A percentile compares a stretch with the other conserved stretches of the same genome.
phyloP scores from a whole-genome alignment of 1,140 invertebrate species.

The Drosophila watanabei region DNA sequence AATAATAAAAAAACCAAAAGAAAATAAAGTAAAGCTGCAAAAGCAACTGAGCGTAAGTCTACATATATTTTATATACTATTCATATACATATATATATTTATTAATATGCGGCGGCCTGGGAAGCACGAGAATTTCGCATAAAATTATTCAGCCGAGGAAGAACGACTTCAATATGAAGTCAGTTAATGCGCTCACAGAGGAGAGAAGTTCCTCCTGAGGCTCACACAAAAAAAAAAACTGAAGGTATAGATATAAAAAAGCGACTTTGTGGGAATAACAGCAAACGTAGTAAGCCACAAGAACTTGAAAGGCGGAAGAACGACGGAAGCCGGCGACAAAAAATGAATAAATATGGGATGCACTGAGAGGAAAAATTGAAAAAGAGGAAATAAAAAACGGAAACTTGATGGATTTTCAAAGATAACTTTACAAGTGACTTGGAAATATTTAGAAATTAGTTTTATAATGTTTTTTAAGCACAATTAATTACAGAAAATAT shows the following conservation, averaged over 20 bases:
- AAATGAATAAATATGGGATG: constrained; percentile 41
- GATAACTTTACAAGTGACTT: not conserved
- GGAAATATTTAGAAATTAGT: no score
- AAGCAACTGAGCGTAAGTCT: constrained; percentile 23
- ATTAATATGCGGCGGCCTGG: constrained; percentile 29
- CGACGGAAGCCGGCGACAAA: constrained; percentile 64
- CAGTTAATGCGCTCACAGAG: constrained; percentile 32
- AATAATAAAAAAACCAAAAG: constrained; percentile 9
- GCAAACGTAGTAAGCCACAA: constrained; percentile 63
- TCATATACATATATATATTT: not conserved
- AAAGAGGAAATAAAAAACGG: not conserved
- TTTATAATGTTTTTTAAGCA: no score
- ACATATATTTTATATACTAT: constrained; percentile 3
- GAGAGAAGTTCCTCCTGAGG: constrained; percentile 4
- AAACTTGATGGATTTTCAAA: not conserved
- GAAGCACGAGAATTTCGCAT: constrained; percentile 73
- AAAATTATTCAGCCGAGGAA: constrained; percentile 52
- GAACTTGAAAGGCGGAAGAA: constrained; percentile 53
- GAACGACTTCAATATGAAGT: constrained; percentile 13
- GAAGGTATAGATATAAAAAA: constrained; percentile 17
- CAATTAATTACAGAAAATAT: no score
- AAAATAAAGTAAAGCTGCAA: constrained; percentile 30
- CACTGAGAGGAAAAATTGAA: not conserved
- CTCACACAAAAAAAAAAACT: constrained; percentile 3
- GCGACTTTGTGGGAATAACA: constrained; percentile 64